Evolutionary conservation across 2,113 vertebrate genomes (phyloP).

Genomic region (Centrocercus urophasianus): DNA sequence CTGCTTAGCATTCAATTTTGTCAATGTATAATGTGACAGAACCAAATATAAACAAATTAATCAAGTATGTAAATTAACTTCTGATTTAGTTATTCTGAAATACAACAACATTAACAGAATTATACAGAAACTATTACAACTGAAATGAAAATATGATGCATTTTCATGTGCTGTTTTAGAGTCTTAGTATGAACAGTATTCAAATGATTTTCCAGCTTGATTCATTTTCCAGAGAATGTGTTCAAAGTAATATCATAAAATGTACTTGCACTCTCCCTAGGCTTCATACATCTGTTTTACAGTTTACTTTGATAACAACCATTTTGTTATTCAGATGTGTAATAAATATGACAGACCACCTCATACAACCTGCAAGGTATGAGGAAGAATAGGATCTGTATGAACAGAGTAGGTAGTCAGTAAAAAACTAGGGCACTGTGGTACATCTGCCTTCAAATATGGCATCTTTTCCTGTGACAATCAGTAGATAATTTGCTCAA

Average conservation of each 20-base stretch:
- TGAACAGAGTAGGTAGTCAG: background rate
- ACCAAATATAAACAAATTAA: conserved; percentile 38
- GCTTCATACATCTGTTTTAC: background rate
- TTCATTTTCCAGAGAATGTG: background rate
- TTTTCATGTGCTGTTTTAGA: conserved; percentile 45
- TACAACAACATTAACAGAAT: conserved; percentile 47
- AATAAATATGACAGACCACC: conserved; percentile 17
- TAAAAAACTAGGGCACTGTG: rapidly evolving
- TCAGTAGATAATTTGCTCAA: background rate
- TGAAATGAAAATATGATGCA: conserved; percentile 43
- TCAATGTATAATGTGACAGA: conserved; percentile 38
- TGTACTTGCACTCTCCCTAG: background rate
- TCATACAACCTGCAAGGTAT: background rate
- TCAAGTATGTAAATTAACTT: conserved; percentile 44
- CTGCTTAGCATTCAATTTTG: conserved; percentile 11
- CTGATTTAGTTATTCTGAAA: conserved; percentile 52
- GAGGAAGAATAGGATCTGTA: background rate
- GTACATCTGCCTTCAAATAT: background rate
- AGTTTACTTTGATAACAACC: conserved; percentile 30
- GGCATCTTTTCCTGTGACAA: background rate
- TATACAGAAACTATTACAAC: conserved; percentile 42
- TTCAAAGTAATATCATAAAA: conserved; percentile 43
- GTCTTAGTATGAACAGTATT: conserved; percentile 7
- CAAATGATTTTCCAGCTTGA: conserved; percentile 17
- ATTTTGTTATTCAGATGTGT: conserved; percentile 1